Percentiles rank a stretch among this genome's conserved stretches.
Conservation (phyloP, 2,888 invertebrate genomes). For the Lobophora halterata region DNA sequence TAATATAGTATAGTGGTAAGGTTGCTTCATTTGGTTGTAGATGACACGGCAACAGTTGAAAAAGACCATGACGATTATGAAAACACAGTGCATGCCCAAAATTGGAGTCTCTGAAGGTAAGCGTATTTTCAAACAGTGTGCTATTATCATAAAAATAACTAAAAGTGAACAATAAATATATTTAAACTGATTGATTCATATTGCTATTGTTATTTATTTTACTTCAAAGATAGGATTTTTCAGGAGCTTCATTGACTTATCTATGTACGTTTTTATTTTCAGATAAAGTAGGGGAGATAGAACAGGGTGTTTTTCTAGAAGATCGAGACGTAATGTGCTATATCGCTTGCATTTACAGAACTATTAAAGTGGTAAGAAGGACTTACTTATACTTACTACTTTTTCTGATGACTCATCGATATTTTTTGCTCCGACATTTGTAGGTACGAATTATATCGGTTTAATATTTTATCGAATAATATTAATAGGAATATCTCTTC, state of each 20-base stretch:
- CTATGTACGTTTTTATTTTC: slow-evolving; percentile 27
- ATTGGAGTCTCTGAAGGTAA: slow-evolving; percentile 76
- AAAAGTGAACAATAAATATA: too few relatives aligned
- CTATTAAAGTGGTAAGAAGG: slow-evolving; percentile 53
- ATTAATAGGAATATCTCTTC: too few relatives aligned
- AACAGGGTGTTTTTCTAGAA: slow-evolving; percentile 58
- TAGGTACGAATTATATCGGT: too few relatives aligned
- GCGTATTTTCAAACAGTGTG: background rate
- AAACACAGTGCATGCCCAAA: slow-evolving; percentile 83
- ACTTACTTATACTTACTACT: slow-evolving; percentile 1
- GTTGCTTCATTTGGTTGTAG: slow-evolving; percentile 31
- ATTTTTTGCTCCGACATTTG: too few relatives aligned
- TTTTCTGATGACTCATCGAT: too few relatives aligned
- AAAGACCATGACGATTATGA: slow-evolving; percentile 78
- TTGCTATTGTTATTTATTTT: too few relatives aligned
- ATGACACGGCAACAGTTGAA: slow-evolving; percentile 79
- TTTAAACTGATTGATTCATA: too few relatives aligned
- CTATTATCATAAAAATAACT: background rate
- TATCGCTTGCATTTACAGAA: slow-evolving; percentile 59
- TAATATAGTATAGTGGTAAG: background rate
- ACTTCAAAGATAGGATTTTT: too few relatives aligned
- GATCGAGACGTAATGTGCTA: slow-evolving; percentile 64
- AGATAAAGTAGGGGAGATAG: slow-evolving; percentile 61
- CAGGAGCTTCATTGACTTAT: too few relatives aligned
- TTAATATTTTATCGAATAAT: too few relatives aligned